A percentile compares a stretch with the other conserved stretches of the same genome.
These are phyloP conservation scores for Tubiluchus corallicola DNA, from an alignment of 2,888 invertebrate species.

Conservation along the genomic window DNA sequence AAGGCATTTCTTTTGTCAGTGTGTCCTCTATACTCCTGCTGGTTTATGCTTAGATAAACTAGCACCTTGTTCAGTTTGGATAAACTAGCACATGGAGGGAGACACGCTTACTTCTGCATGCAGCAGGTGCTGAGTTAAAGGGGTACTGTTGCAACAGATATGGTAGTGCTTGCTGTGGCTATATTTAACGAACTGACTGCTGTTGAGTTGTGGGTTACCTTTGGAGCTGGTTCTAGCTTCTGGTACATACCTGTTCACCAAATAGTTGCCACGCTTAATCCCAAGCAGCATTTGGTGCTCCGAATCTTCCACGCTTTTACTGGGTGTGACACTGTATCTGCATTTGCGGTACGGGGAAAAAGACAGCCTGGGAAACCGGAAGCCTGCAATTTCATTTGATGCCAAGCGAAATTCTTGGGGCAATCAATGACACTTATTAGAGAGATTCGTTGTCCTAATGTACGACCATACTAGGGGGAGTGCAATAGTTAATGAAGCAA, in stretches of 20 bases:
- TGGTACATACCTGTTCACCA: conserved; percentile 5
- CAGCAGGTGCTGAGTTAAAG: no score
- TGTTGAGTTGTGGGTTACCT: conserved; percentile 6
- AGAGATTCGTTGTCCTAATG: not conserved
- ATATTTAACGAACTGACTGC: not conserved
- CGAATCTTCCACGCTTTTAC: conserved; percentile 11
- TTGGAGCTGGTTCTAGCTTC: conserved; percentile 6
- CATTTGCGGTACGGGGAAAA: conserved; percentile 11
- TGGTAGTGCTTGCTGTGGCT: conserved; percentile 12
- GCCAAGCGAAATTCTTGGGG: not conserved
- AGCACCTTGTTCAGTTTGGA: no score
- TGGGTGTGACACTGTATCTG: conserved; percentile 12
- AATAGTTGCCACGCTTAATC: conserved; percentile 8
- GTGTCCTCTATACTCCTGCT: no score
- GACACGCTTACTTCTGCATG: no score
- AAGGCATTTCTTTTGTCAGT: no score
- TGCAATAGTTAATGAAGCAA: not conserved
- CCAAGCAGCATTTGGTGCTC: not conserved
- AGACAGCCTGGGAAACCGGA: conserved; percentile 10
- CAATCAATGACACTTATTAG: no score
- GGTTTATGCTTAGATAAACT: no score
- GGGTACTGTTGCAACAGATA: conserved; percentile 15
- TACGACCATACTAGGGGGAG: not conserved
- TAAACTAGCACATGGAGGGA: no score
- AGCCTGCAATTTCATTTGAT: not conserved